A percentile compares a stretch with the other conserved stretches of the same genome.
Evolutionary conservation across 2,113 vertebrate genomes (phyloP).

Genomic region (Columba janthina): DNA sequence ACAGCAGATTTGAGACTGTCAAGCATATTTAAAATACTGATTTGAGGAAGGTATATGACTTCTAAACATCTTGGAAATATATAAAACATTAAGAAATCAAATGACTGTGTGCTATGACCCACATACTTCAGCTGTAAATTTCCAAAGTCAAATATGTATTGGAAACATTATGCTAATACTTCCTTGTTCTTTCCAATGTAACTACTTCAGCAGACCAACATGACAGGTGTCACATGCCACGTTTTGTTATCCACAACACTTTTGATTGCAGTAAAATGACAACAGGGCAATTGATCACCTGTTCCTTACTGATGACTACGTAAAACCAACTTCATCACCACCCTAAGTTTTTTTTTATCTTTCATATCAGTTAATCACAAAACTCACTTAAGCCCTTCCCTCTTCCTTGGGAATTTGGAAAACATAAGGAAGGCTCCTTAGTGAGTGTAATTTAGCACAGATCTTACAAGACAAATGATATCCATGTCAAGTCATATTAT

Average conservation of each 20-base stretch:
- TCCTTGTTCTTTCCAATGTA: conserved; percentile 19
- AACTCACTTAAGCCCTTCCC: neutral
- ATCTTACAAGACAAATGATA: neutral
- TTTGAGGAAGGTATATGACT: conserved; percentile 21
- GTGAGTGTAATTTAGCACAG: neutral
- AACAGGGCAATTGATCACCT: neutral
- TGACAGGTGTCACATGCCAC: neutral
- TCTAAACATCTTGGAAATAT: conserved; percentile 38
- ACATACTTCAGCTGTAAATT: conserved; percentile 57
- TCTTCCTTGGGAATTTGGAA: neutral
- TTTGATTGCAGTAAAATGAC: neutral
- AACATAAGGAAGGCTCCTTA: neutral
- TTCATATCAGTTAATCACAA: neutral
- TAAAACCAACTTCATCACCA: neutral
- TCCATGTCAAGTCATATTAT: neutral
- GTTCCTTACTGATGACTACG: neutral
- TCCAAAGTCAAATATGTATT: conserved; percentile 33
- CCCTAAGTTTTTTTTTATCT: neutral
- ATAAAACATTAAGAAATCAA: conserved; percentile 61
- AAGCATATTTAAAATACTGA: conserved; percentile 46
- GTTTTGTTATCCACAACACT: neutral
- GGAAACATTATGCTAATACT: conserved; percentile 61
- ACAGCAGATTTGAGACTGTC: conserved; percentile 33
- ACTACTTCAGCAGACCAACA: conserved; percentile 23
- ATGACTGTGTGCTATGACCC: conserved; percentile 55